These are phyloP conservation scores for Camelus bactrianus DNA, from an alignment of 2,113 vertebrate species.

Conservation along the genomic window DNA sequence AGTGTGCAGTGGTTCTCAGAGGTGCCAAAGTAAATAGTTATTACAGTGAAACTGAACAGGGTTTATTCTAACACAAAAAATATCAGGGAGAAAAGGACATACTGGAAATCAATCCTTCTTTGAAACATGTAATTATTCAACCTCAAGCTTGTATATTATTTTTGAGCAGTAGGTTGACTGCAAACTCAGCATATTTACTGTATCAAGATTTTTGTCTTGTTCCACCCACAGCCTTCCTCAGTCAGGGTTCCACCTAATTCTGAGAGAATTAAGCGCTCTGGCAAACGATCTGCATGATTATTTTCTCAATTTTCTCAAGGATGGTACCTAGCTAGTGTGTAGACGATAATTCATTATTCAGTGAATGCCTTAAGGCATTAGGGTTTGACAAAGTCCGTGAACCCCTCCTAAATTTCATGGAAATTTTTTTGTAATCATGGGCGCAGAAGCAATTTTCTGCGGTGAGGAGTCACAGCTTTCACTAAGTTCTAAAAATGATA, in stretches of 20 bases:
- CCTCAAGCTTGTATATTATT: neutral
- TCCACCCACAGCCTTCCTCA: neutral
- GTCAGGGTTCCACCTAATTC: neutral
- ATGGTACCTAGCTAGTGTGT: neutral
- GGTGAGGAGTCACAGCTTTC: neutral
- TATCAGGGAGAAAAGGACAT: neutral
- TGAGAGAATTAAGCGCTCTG: neutral
- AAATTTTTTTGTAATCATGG: neutral
- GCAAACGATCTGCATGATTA: neutral
- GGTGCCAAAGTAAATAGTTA: conserved; percentile 72
- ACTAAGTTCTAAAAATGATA: conserved; percentile 16
- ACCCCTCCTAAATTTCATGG: neutral
- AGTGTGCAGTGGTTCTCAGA: conserved; percentile 60
- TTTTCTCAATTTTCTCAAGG: neutral
- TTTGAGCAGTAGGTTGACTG: neutral
- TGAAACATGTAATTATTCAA: neutral
- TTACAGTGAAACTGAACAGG: conserved; percentile 25
- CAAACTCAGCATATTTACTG: neutral
- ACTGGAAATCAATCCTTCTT: neutral
- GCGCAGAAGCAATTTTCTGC: neutral
- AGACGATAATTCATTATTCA: neutral
- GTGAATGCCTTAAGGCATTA: neutral
- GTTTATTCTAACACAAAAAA: conserved; percentile 68
- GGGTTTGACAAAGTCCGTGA: neutral
- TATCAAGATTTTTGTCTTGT: neutral